phyloP scores from a whole-genome alignment of 2,113 vertebrate species.

The Corythaeola cristata region DNA sequence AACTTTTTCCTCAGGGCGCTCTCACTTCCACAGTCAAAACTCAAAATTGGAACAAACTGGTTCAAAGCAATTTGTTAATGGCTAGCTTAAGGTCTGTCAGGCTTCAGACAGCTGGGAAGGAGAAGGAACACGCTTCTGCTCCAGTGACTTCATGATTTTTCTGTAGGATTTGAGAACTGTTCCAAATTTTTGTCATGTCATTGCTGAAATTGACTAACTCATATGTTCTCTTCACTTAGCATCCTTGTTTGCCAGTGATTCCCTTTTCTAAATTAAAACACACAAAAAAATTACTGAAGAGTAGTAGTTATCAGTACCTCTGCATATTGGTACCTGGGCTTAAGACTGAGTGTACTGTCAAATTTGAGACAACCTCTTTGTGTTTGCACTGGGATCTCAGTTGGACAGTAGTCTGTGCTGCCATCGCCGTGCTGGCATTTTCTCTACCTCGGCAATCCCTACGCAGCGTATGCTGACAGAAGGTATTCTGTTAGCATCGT shows the following conservation, averaged over 20 bases:
- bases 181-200: neutral
- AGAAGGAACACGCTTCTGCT: neutral
- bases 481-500: neutral
- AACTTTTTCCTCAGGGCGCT: slow-evolving; percentile 9
- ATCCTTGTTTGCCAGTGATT: neutral
- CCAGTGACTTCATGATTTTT: neutral
- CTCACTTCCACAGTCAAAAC: neutral
- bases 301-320: neutral
- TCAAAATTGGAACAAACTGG: slow-evolving; percentile 14
- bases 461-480: neutral
- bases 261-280: neutral
- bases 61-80: slow-evolving; percentile 3
- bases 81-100: neutral
- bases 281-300: neutral
- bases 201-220: neutral
- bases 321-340: neutral
- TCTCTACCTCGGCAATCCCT: neutral
- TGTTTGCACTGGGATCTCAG: neutral
- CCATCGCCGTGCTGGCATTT: neutral
- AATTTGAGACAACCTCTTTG: neutral
- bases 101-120: neutral
- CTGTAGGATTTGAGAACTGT: neutral
- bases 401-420: neutral
- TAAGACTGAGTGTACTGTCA: neutral
- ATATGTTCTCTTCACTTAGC: neutral